phyloP scores from a whole-genome alignment of 2,797 vertebrate genomes.

The Cetoscarus ocellatus region DNA sequence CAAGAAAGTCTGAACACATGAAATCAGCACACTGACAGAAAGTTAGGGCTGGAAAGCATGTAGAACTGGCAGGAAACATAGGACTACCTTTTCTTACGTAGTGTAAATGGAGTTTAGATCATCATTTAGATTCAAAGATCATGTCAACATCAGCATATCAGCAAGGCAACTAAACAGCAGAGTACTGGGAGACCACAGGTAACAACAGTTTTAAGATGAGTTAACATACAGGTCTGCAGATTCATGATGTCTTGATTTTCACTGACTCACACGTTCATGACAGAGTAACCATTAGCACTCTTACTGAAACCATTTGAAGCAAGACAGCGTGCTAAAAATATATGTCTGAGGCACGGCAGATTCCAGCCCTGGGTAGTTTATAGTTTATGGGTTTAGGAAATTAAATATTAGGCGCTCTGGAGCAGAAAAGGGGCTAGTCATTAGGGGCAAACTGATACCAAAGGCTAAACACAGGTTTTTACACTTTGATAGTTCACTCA shows the following conservation, averaged over 20 bases:
- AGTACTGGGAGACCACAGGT: constrained; percentile 19
- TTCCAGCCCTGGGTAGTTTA: constrained; percentile 59
- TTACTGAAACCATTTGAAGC: constrained; percentile 61
- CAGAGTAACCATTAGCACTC: constrained; percentile 48
- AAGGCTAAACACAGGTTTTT: constrained; percentile 70
- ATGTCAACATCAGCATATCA: constrained; percentile 1
- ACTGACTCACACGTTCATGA: constrained; percentile 64
- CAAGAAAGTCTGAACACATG: constrained; percentile 47
- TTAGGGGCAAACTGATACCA: constrained; percentile 67
- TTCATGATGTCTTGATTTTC: constrained; percentile 36
- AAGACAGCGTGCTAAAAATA: constrained; percentile 51
- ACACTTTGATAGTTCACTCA: constrained; percentile 64
- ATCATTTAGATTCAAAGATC: neutral
- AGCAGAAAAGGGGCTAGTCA: constrained; percentile 54
- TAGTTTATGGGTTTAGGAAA: constrained; percentile 63
- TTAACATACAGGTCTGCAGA: constrained; percentile 38
- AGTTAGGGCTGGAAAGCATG: constrained; percentile 20
- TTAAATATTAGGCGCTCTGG: constrained; percentile 51
- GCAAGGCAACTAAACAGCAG: constrained; percentile 5
- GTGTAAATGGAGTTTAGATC: neutral
- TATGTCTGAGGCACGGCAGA: constrained; percentile 61
- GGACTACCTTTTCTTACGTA: neutral
- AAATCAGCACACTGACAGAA: constrained; percentile 54
- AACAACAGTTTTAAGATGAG: constrained; percentile 4
- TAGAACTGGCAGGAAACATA: constrained; percentile 12